Evolutionary conservation across 1,140 invertebrate genomes (phyloP), one percentile per base, ranked within the genome.

Genomic region (Brachionus plicatilis): DNA sequence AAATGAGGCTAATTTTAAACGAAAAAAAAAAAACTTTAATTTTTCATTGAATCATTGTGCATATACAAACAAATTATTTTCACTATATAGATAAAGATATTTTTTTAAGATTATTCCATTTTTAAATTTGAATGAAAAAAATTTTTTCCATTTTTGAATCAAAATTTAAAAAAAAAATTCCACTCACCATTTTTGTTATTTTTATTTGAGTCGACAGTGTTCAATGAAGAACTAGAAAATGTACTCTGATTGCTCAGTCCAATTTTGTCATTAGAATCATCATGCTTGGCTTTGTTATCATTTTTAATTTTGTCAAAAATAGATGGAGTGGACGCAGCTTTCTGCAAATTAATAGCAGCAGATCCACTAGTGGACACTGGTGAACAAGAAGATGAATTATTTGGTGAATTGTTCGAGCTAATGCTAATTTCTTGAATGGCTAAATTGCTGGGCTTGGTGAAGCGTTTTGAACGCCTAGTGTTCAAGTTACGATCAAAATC

Each of bases 261-360:
- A 20, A 12, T 76, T 50, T 76, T 37, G 11, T 50, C 72, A 76
- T 20, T 75, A 3, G 33, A 11, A 45, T 76, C 72, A 12, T 76
- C 43, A 37, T 14, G 11, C 14, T 47, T 76, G 11, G 9, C 9
- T 50, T 29, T 27, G 7, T 76, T 12, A 1, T 47, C 33, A 7
- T 53, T 53, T 70, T 70, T 70, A 37, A 82, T 45, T 47, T 82
- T 82, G 37, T 82, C 79, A n/a, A 82, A 60, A 24, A 82, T 82
- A 43, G 79, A 82, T 9, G 79, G 79, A 41, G 79, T 82, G 3
- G 79, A 82, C 0, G 33, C 43, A 20, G 79, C 79, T 68, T 82
- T 82, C 20, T 45, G 37, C 20, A 82, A 33, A 82, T 68, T 82
- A 41, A 24, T 14, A 20, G 41, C 29, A 65, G 24, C 24, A 3